Percentiles rank a stretch among this genome's conserved stretches.
Conservation (phyloP, 2,888 invertebrate genomes). For the Cepaea hortensis region DNA sequence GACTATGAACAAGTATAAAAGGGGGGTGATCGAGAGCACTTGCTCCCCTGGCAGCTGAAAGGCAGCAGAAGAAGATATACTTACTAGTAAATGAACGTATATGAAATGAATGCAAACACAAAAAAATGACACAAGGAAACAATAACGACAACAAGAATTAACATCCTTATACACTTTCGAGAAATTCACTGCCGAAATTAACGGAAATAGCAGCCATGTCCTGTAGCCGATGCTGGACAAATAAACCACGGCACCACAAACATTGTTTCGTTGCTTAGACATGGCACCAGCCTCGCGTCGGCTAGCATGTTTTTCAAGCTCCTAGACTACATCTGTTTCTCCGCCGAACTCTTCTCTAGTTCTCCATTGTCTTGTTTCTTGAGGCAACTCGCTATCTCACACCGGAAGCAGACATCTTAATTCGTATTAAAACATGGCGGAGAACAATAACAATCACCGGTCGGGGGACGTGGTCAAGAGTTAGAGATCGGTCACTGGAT, state of each 20-base stretch:
- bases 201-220: too few species aligned
- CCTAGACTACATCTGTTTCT: neutral
- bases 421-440: neutral
- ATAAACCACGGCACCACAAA: neutral
- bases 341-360: neutral
- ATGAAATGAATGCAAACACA: too few species aligned
- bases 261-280: neutral
- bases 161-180: too few species aligned
- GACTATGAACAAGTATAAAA: too few species aligned
- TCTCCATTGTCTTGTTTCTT: neutral
- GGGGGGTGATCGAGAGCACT: too few species aligned
- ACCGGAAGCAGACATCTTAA: neutral
- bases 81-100: too few species aligned
- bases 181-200: too few species aligned
- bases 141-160: too few species aligned
- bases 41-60: too few species aligned
- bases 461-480: neutral
- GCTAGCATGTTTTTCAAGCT: neutral
- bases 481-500: neutral
- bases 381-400: neutral
- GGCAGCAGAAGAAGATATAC: too few species aligned
- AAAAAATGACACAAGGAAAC: too few species aligned
- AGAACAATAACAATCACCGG: neutral
- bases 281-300: neutral
- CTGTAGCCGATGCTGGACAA: neutral